A percentile compares a stretch with the other conserved stretches of the same genome.
phyloP scores from a whole-genome alignment of 2,888 invertebrate species.

The Hirtodrosophila trivittata region DNA sequence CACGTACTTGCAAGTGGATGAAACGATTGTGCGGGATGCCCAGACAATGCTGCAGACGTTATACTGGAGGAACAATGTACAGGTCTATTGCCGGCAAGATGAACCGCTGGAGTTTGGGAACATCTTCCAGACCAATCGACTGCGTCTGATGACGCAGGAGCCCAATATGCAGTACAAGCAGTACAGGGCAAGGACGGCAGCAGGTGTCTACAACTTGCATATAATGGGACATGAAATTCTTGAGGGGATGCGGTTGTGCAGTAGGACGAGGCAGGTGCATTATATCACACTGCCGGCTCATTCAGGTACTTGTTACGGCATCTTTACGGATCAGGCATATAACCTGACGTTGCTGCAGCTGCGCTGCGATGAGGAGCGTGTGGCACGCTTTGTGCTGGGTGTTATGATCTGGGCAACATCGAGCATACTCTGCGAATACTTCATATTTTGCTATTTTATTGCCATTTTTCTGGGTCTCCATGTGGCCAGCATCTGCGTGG shows the following conservation, averaged over 20 bases:
- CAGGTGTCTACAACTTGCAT: slow-evolving; percentile 10
- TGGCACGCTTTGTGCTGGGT: slow-evolving; percentile 30
- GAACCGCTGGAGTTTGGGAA: slow-evolving; percentile 9
- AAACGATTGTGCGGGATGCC: slow-evolving; percentile 3
- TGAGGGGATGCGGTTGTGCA: slow-evolving; percentile 29
- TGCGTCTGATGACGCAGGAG: slow-evolving; percentile 18
- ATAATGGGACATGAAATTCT: neutral
- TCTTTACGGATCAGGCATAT: slow-evolving; percentile 40
- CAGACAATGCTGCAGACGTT: slow-evolving; percentile 11
- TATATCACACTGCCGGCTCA: slow-evolving; percentile 35
- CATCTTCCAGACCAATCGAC: slow-evolving; percentile 38
- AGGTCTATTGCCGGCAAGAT: slow-evolving; percentile 41
- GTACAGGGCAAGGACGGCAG: slow-evolving; percentile 34
- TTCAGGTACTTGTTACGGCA: slow-evolving; percentile 47
- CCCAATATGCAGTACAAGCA: slow-evolving; percentile 22
- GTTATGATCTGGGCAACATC: slow-evolving; percentile 15
- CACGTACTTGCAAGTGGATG: slow-evolving; percentile 13
- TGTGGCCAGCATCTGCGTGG: slow-evolving; percentile 6
- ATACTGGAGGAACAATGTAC: slow-evolving; percentile 18
- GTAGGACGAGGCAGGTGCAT: neutral
- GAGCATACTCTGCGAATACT: neutral
- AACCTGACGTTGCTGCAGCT: slow-evolving; percentile 34
- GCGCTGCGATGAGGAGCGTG: slow-evolving; percentile 19
- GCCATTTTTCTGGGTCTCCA: slow-evolving; percentile 19
- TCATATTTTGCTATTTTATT: slow-evolving; percentile 1